phyloP scores from a whole-genome alignment of 2,113 vertebrate species.

The Herpetotheres cachinnans region DNA sequence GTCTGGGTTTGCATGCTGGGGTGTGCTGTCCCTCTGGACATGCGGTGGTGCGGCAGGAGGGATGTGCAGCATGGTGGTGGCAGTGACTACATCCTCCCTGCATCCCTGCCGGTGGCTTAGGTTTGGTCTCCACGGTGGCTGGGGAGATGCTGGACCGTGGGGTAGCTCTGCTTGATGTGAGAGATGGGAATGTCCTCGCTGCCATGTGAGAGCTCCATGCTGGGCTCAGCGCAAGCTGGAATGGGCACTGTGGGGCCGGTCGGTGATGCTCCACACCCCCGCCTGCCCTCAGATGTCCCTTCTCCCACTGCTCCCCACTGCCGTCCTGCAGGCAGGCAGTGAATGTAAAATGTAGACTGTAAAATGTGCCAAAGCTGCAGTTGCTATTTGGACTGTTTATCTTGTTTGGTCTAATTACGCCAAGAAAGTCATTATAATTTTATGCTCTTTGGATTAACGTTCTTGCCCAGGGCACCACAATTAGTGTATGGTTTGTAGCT shows the following conservation, averaged over 20 bases:
- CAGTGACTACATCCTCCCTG: background rate
- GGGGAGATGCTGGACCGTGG: accelerated
- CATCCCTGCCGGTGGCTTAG: accelerated
- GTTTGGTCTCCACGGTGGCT: accelerated
- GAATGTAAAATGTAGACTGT: too few relatives aligned
- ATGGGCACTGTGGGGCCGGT: background rate
- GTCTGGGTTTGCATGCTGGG: accelerated
- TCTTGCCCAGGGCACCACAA: constrained; percentile 58
- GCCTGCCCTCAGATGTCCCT: background rate
- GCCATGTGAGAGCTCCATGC: accelerated
- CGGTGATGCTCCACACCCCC: background rate
- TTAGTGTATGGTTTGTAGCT: constrained; percentile 56
- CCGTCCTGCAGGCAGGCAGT: accelerated
- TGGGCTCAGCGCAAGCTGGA: accelerated
- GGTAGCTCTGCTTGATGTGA: background rate
- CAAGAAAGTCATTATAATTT: constrained; percentile 65
- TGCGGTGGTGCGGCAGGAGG: accelerated
- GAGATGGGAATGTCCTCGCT: background rate
- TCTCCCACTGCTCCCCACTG: background rate
- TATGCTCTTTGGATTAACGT: constrained; percentile 61
- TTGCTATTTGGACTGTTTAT: background rate
- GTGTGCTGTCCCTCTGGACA: accelerated
- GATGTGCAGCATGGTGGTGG: accelerated
- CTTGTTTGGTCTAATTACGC: constrained; percentile 65
- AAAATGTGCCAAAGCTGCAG: background rate